phyloP scores from a whole-genome alignment of 2,888 invertebrate genomes.

The Cephus spinipes region DNA sequence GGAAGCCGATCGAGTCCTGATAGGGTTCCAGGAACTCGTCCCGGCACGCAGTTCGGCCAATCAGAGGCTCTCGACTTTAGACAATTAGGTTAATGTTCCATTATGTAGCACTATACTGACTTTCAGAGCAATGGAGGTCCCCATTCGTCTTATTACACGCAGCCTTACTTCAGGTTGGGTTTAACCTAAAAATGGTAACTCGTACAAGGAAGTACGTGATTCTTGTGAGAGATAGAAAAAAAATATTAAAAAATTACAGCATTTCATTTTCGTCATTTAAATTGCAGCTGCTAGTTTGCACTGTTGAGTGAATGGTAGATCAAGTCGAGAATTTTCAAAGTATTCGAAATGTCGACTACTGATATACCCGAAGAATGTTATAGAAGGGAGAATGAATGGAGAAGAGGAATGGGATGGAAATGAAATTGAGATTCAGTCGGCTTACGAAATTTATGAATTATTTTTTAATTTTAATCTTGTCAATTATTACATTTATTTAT shows the following conservation, averaged over 20 bases:
- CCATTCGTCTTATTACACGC: neutral
- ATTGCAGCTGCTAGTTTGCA: too few relatives aligned
- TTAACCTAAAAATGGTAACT: neutral
- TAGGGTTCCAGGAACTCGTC: constrained; percentile 12
- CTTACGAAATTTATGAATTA: too few relatives aligned
- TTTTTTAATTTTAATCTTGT: too few relatives aligned
- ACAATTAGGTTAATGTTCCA: constrained; percentile 16
- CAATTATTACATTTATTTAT: too few relatives aligned
- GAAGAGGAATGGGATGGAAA: too few relatives aligned
- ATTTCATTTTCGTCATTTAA: neutral
- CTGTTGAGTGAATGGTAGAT: too few relatives aligned
- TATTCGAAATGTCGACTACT: too few relatives aligned
- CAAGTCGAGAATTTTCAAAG: too few relatives aligned
- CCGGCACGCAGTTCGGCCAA: constrained; percentile 8
- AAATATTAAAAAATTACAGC: neutral
- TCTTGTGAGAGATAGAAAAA: neutral
- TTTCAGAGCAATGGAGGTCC: neutral
- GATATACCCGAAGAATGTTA: too few relatives aligned
- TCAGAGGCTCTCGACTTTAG: constrained; percentile 3
- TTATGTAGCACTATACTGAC: neutral
- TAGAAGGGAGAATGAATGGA: too few relatives aligned
- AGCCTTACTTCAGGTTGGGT: neutral
- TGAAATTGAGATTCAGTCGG: too few relatives aligned
- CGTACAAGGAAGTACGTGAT: neutral
- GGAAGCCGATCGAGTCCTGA: constrained; percentile 12